phyloP scores from a whole-genome alignment of 2,888 invertebrate genomes.

The Gasteruption jaculator region DNA sequence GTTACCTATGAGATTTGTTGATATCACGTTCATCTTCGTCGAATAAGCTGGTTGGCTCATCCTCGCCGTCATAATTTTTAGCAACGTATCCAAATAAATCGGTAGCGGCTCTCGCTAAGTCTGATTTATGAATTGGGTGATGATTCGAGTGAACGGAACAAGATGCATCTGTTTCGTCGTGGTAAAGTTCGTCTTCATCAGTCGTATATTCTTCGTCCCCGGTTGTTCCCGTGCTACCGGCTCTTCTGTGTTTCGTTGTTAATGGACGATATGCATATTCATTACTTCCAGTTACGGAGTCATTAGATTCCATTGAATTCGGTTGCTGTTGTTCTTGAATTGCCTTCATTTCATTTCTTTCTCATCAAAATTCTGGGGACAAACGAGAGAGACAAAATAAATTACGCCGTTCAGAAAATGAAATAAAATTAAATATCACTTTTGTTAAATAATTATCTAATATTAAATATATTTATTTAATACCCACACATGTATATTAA shows the following conservation, averaged over 20 bases:
- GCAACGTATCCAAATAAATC: constrained; percentile 41
- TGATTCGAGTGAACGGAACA: constrained; percentile 24
- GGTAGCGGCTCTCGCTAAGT: constrained; percentile 43
- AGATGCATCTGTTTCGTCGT: constrained; percentile 54
- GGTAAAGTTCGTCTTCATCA: constrained; percentile 53
- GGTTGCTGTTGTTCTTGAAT: constrained; percentile 35
- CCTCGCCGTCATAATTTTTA: constrained; percentile 34
- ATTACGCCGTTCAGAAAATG: no score
- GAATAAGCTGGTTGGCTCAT: constrained; percentile 52
- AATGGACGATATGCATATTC: constrained; percentile 45
- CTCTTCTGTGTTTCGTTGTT: constrained; percentile 44
- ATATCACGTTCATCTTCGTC: constrained; percentile 47
- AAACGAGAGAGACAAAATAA: no score
- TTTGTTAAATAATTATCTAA: no score
- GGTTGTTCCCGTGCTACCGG: constrained; percentile 55
- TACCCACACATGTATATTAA: no score
- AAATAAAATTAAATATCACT: no score
- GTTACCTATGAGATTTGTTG: constrained; percentile 17
- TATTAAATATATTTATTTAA: no score
- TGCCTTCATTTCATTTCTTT: constrained; percentile 33
- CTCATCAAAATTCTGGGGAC: no score
- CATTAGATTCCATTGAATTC: constrained; percentile 42
- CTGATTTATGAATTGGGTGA: constrained; percentile 42
- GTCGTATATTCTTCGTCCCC: constrained; percentile 57
- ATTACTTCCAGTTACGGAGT: constrained; percentile 31